These are phyloP conservation scores for Dolomedes plantarius DNA, from an alignment of 2,888 invertebrate species.

Conservation along the genomic window DNA sequence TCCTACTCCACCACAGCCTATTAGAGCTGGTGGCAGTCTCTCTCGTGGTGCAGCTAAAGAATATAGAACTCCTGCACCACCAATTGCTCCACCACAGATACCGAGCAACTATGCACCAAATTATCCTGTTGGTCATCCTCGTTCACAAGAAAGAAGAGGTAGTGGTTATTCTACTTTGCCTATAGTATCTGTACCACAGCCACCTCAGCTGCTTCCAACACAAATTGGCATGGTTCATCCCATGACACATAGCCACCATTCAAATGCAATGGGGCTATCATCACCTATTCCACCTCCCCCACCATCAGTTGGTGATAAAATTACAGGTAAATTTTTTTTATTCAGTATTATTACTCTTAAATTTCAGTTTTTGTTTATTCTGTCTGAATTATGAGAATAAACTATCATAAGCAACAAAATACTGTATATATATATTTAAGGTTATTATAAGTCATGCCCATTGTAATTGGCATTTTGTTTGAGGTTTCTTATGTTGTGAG, in stretches of 20 bases:
- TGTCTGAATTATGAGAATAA: too few relatives aligned
- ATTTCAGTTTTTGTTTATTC: too few relatives aligned
- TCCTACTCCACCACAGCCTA: slow-evolving; percentile 93
- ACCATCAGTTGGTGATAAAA: slow-evolving; percentile 78
- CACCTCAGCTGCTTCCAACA: slow-evolving; percentile 64
- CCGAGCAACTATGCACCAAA: slow-evolving; percentile 99
- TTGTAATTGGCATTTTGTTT: too few relatives aligned
- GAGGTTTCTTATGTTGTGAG: too few relatives aligned
- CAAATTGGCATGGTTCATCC: slow-evolving; percentile 93
- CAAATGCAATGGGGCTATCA: slow-evolving; percentile 76
- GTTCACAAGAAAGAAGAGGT: slow-evolving; percentile 79
- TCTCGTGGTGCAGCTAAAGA: slow-evolving; percentile 82
- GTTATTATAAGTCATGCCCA: too few relatives aligned
- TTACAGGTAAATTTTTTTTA: slow-evolving; percentile 70
- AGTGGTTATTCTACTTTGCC: slow-evolving; percentile 92
- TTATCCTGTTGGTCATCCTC: slow-evolving; percentile 89
- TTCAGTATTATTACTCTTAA: too few relatives aligned
- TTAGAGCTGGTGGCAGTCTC: slow-evolving; percentile 80
- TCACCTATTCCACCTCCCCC: slow-evolving; percentile 82
- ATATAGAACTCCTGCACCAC: slow-evolving; percentile 93
- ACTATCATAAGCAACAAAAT: too few relatives aligned
- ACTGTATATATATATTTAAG: too few relatives aligned
- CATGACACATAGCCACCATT: slow-evolving; percentile 77
- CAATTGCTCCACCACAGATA: slow-evolving; percentile 93
- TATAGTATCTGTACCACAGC: slow-evolving; percentile 76